These are phyloP conservation scores for Tachina lurida DNA, from an alignment of 2,888 invertebrate species.

Conservation along the genomic window DNA sequence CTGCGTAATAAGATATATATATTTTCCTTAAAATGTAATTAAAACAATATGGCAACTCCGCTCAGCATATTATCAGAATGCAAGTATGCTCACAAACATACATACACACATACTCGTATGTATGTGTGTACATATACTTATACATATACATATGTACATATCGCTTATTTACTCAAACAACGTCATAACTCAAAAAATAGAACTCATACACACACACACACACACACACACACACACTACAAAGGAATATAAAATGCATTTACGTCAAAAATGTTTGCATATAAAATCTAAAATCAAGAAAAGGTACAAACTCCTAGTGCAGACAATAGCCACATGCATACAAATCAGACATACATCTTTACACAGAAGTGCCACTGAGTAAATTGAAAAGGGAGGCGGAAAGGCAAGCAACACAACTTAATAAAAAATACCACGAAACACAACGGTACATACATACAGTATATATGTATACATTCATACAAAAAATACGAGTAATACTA, in stretches of 20 bases:
- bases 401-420: neutral
- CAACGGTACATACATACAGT: neutral
- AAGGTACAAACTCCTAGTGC: conserved; percentile 59
- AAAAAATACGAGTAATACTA: neutral
- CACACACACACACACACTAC: conserved; percentile 10
- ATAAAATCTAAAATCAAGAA: conserved; percentile 75
- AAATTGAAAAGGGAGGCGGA: neutral
- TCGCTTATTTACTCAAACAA: too few relatives aligned
- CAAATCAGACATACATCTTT: conserved; percentile 29
- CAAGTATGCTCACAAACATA: neutral
- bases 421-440: conserved; percentile 15
- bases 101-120: neutral
- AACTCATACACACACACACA: neutral
- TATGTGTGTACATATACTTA: neutral
- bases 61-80: too few relatives aligned
- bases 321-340: conserved; percentile 52
- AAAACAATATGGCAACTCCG: too few relatives aligned
- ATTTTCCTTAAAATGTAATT: too few relatives aligned
- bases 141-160: neutral
- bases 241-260: conserved; percentile 67
- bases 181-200: too few relatives aligned
- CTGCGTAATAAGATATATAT: too few relatives aligned
- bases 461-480: neutral
- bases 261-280: conserved; percentile 75
- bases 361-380: neutral